Percentiles rank a stretch among this genome's conserved stretches.
phyloP scores from a whole-genome alignment of 2,888 invertebrate genomes.

The Strigamia transsilvanica region DNA sequence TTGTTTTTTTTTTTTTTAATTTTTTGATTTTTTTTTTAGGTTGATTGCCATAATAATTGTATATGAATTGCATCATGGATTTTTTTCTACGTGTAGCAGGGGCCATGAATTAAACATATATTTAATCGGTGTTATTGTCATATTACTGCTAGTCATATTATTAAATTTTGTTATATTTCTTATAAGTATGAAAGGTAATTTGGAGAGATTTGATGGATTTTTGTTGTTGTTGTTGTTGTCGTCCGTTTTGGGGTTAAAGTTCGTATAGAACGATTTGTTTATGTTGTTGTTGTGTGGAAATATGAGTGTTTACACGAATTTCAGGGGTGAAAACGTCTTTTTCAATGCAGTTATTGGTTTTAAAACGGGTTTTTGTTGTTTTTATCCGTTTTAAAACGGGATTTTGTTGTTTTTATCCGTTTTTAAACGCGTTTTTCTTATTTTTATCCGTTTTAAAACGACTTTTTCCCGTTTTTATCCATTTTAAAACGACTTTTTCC shows the following conservation, averaged over 20 bases:
- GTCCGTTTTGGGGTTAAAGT: no score
- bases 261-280: neutral
- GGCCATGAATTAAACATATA: constrained; percentile 77
- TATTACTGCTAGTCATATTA: constrained; percentile 62
- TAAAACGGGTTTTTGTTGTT: no score
- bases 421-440: no score
- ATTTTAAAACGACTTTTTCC: no score
- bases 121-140: constrained; percentile 70
- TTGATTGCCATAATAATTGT: constrained; percentile 73
- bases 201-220: neutral
- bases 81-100: constrained; percentile 74
- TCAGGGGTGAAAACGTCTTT: no score
- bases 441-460: no score
- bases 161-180: constrained; percentile 62
- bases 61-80: constrained; percentile 72
- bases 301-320: no score
- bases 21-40: constrained; percentile 66
- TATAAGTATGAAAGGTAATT: constrained; percentile 60
- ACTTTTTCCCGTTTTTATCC: no score
- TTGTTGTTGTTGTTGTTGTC: neutral
- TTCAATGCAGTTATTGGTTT: no score
- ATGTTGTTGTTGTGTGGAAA: constrained; percentile 61
- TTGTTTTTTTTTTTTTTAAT: neutral
- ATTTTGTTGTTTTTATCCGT: no score
- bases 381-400: no score